Percentiles rank a stretch among this genome's conserved stretches.
Evolutionary conservation across 2,113 vertebrate species (phyloP).

Genomic region (Nothobranchius furzeri): DNA sequence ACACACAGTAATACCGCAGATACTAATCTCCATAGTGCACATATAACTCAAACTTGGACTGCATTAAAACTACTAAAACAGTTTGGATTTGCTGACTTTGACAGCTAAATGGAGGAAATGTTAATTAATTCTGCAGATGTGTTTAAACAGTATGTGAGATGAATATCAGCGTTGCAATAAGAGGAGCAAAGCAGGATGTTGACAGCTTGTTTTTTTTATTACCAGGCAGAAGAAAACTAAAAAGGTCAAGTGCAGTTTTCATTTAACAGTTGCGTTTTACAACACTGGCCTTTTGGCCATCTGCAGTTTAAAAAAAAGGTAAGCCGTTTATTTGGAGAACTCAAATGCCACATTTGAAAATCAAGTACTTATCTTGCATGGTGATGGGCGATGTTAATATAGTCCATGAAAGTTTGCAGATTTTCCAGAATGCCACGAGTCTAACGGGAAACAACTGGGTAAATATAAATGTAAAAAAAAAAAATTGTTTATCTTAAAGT

Average conservation of each 20-base stretch:
- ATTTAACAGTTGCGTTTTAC: not conserved
- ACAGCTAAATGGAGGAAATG: conserved; percentile 8
- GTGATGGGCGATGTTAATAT: not conserved
- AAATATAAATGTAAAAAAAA: not conserved
- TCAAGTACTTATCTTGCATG: not conserved
- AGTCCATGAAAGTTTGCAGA: not conserved
- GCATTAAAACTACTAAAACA: not conserved
- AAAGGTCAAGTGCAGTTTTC: conserved; percentile 11
- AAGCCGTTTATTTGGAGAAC: conserved; percentile 2
- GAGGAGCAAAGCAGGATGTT: conserved; percentile 2
- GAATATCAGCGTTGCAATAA: conserved; percentile 4
- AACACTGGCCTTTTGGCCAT: conserved; percentile 12
- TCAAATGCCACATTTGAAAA: conserved; percentile 1
- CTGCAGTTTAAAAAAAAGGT: not conserved
- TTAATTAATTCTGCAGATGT: not conserved
- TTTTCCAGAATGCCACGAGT: not conserved
- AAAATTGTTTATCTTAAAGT: no score
- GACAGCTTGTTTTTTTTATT: conserved; percentile 5
- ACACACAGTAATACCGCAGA: not conserved
- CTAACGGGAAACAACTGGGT: not conserved
- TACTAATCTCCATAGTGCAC: not conserved
- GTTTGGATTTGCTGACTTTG: conserved; percentile 2
- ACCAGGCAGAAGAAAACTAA: conserved; percentile 2
- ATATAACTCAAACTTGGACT: not conserved
- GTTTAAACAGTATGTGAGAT: conserved; percentile 1